Conservation (phyloP, 2,888 invertebrate genomes). For the Cybosia mesomella region DNA sequence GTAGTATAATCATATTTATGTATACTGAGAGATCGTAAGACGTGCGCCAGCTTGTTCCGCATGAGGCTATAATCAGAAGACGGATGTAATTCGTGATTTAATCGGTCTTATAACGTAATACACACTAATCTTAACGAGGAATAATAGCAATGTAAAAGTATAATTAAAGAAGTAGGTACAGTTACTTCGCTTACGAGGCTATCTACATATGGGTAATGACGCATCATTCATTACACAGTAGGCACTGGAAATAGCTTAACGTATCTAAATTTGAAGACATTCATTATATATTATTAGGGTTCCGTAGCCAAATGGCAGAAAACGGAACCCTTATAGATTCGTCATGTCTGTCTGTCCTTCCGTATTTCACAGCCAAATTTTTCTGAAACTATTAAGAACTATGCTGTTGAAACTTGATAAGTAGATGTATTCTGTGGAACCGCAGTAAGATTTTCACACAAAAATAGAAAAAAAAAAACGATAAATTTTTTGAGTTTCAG, state of each 20-base stretch:
- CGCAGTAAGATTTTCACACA: no score
- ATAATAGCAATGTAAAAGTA: not conserved
- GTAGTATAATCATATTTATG: not conserved
- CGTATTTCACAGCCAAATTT: no score
- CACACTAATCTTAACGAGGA: not conserved
- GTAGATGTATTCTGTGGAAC: no score
- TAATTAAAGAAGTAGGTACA: slow-evolving; percentile 6
- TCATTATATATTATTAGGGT: not conserved
- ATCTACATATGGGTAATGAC: not conserved
- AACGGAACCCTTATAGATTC: no score
- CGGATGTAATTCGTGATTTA: slow-evolving; percentile 5
- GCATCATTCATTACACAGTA: not conserved
- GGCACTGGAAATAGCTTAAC: not conserved
- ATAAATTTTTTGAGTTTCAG: no score
- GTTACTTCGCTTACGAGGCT: not conserved
- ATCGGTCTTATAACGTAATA: not conserved
- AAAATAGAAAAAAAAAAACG: no score
- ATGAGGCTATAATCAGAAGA: not conserved
- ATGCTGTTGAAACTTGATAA: no score
- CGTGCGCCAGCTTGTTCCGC: not conserved
- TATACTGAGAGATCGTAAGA: not conserved
- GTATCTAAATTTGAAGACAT: not conserved
- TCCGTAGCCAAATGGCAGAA: no score
- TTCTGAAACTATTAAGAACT: no score
- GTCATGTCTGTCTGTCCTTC: no score